Conservation (phyloP, 2,113 vertebrate genomes). For the Seriola quinqueradiata region DNA sequence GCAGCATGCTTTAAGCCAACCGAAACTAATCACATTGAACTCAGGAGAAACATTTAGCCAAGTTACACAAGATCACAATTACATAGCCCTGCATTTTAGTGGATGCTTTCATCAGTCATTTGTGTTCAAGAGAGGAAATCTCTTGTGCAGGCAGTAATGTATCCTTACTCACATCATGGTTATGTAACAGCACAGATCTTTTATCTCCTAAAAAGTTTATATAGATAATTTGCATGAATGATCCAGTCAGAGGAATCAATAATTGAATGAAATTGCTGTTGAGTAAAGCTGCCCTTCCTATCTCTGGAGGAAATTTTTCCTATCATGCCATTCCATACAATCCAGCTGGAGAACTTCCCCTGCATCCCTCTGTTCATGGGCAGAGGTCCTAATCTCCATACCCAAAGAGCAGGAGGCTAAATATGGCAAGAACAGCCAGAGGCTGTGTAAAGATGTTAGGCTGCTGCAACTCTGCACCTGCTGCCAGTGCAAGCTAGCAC, state of each 20-base stretch:
- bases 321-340: slow-evolving; percentile 69
- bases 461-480: slow-evolving; percentile 78
- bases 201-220: neutral
- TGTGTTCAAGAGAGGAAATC: slow-evolving; percentile 30
- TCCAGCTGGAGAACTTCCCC: slow-evolving; percentile 76
- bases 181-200: slow-evolving; percentile 22
- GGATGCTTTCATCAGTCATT: slow-evolving; percentile 31
- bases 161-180: slow-evolving; percentile 1
- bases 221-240: slow-evolving; percentile 19
- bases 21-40: slow-evolving; percentile 33
- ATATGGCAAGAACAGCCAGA: slow-evolving; percentile 66
- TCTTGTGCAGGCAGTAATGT: neutral
- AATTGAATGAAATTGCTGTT: slow-evolving; percentile 21
- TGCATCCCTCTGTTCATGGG: slow-evolving; percentile 46
- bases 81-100: slow-evolving; percentile 24
- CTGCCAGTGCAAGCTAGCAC: slow-evolving; percentile 66
- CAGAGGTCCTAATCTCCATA: slow-evolving; percentile 68
- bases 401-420: slow-evolving; percentile 68
- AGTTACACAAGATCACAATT: slow-evolving; percentile 56
- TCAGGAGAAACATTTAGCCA: slow-evolving; percentile 23
- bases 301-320: slow-evolving; percentile 47
- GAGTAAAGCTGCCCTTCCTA: slow-evolving; percentile 30
- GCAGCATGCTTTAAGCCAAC: slow-evolving; percentile 23
- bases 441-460: slow-evolving; percentile 77
- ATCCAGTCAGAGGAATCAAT: slow-evolving; percentile 19